Evolutionary conservation across 2,888 invertebrate species (phyloP), one percentile per base, ranked within the genome.

Genomic region (Augochlorella aurata): DNA sequence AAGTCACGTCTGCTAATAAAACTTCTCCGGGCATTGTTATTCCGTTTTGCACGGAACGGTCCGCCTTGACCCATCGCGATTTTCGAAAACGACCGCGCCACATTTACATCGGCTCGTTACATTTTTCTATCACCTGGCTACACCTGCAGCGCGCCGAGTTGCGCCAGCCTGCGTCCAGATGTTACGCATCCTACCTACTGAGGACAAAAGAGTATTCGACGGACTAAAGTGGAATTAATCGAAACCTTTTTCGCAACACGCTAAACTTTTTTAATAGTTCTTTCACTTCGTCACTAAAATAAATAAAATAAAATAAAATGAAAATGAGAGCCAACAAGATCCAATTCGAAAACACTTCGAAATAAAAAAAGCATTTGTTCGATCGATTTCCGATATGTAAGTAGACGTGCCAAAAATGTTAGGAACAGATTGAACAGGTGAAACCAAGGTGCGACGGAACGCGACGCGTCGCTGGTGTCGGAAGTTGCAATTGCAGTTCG

Each of bases 11-110:
- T 21, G 66, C 18, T 44, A 70, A 70, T 70, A 54, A 70, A 69
- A 66, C 54, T 44, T 5, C 44, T 18, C 44, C 14, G 24, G 18
- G 24, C 54, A 45, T 38, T 38, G 73, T 29, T 29, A 2, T 78
- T 58, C 67, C 18, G 29, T 10, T 4, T n/a, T 16, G 47, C 47
- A 44, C 58, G 58, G 72, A 70, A 54, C 68, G 68, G 77, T 63
- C 74, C 54, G 54, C 81, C 81, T 81, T 81, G 81, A 81, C 78
- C 81, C 58, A 65, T 21, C 68, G 68, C 14, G 68, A 69, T 77
- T 66, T 58, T 66, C 73, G 44, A 76, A 49, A 76, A 61, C 70
- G 58, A 49, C 58, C 16, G 16, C 38, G 14, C 14, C 4, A 21
- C 16, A 50, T 14, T 58, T 45, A 52, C 38, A 38, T 38, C 38